Evolutionary conservation across 2,113 vertebrate species (phyloP), one percentile per base, ranked within the genome.

Genomic region (Sturnira hondurensis): DNA sequence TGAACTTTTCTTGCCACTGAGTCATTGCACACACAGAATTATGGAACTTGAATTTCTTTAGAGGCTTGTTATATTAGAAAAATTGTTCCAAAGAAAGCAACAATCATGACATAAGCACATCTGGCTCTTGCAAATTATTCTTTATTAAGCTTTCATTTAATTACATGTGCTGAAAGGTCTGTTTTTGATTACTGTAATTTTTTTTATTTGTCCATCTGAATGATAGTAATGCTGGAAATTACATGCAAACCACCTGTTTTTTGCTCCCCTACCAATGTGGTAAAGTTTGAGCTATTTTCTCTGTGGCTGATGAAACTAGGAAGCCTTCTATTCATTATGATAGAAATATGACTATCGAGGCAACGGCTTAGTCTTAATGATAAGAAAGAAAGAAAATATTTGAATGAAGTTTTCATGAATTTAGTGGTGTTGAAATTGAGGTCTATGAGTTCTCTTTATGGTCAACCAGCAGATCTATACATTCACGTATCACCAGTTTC

Each of bases 101-200:
- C 97, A 97, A 97, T 98, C 98, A 98, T 99, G 99, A 99, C 98
- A 98, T 99, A 98, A 98, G 98, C 98, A 98, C 98, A 99, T 98
- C 99, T 99, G 99, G 98, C 98, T 98, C 98, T 99, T 98, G 98
- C 98, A 98, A 98, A 98, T 98, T 98, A 98, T 98, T 98, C 98
- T 99, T 99, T 99, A 99, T 98, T 98, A 98, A 98, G 98, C 98
- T 98, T 98, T 98, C 98, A 98, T 99, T 99, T 99, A 99, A 99
- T 98, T 98, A 98, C 97, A 98, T 98, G 97, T 98, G 98, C 98
- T 98, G 98, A 99, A 98, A 98, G 98, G 98, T 98, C 98, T 99
- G 98, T 97, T 98, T 98, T 98, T 98, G 98, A 98, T 98, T 98
- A 98, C 98, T 98, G 97, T 98, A 98, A 98, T 98, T 98, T 98